Conservation (phyloP, 2,888 invertebrate genomes). For the Dicyrtoma fusca region DNA sequence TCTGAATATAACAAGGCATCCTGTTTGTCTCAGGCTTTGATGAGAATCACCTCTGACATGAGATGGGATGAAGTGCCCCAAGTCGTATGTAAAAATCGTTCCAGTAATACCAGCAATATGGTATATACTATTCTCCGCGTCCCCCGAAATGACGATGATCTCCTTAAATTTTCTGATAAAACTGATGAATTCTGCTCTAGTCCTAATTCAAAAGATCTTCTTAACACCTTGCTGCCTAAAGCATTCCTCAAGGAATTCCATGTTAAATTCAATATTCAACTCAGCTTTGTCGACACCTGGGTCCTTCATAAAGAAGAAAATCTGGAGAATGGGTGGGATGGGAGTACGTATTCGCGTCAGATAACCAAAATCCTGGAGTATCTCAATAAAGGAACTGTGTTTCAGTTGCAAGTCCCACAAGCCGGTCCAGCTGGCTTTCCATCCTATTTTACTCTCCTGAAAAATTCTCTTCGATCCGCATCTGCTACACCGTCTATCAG, state of each 20-base stretch:
- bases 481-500: not conserved
- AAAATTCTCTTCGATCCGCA: conserved; percentile 22
- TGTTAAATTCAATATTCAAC: conserved; percentile 42
- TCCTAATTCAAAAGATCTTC: conserved; percentile 42
- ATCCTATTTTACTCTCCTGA: conserved; percentile 33
- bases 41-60: conserved; percentile 18
- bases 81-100: conserved; percentile 8
- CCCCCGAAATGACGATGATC: conserved; percentile 44
- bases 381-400: conserved; percentile 44
- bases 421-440: conserved; percentile 33
- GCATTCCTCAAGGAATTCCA: conserved; percentile 48
- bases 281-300: conserved; percentile 51
- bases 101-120: conserved; percentile 27
- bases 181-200: conserved; percentile 26
- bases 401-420: conserved; percentile 33
- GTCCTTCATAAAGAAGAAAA: conserved; percentile 36
- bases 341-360: conserved; percentile 37
- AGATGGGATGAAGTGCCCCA: conserved; percentile 5
- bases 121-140: conserved; percentile 46
- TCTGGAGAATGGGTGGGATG: conserved; percentile 37
- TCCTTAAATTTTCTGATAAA: conserved; percentile 39
- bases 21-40: conserved; percentile 27
- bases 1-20: conserved; percentile 3
- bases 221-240: conserved; percentile 42
- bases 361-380: conserved; percentile 46